Percentiles rank a stretch among this genome's conserved stretches.
These are phyloP conservation scores for Chironomus striatipennis DNA, from an alignment of 1,140 invertebrate genomes.

Conservation along the genomic window DNA sequence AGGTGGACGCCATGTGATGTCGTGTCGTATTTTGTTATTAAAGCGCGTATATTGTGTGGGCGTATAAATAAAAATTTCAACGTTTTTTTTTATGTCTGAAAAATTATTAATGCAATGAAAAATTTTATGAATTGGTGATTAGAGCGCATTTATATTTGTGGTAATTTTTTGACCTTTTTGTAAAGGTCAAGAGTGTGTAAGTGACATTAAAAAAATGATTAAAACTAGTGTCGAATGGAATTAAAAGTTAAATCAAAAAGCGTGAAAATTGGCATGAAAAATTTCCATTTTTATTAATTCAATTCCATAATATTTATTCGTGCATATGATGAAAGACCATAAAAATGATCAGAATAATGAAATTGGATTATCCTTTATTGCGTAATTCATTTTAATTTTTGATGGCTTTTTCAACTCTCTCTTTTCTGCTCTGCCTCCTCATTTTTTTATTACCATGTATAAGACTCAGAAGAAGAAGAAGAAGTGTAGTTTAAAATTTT, in stretches of 20 bases:
- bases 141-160: no score
- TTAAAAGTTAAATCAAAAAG: not conserved
- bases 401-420: not conserved
- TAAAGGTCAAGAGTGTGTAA: no score
- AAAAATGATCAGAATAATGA: not conserved
- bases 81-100: not conserved
- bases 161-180: no score
- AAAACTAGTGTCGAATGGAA: no score
- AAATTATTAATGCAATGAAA: not conserved
- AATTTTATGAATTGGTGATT: no score
- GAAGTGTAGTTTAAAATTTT: conserved; percentile 2
- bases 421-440: no score
- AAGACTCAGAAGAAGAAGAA: no score
- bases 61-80: no score
- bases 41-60: not conserved
- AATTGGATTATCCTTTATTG: not conserved
- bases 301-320: not conserved
- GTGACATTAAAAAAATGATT: no score
- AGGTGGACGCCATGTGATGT: conserved; percentile 16
- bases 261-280: not conserved
- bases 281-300: not conserved
- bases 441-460: no score
- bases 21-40: not conserved
- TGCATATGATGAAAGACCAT: not conserved
- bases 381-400: not conserved